Base-by-base conservation (phyloP, 2,888 invertebrate genomes). In the Tortricodes alternella region DNA sequence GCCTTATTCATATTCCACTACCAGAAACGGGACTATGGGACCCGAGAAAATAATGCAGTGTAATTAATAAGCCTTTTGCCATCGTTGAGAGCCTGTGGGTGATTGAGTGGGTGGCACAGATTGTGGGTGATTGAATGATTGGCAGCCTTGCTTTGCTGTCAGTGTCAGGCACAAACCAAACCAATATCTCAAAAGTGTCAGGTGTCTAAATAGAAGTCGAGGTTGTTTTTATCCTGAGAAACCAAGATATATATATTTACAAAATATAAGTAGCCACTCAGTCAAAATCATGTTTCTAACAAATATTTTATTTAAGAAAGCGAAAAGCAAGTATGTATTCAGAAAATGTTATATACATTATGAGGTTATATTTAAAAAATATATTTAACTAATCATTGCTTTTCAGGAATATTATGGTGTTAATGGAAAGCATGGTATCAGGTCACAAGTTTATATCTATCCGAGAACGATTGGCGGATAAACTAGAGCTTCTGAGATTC, bases 351-450 rank as follows among this genome's bases (percentile, higher is more conserved):
- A 21, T 23, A 15, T 27, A 19, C 16, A 11, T 18, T 2, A n/a
- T n/a, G 16, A 16, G 32, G 13, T 16, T 21, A 37, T 2, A n/a
- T 52, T 41, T 9, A 43, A 13, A 13, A 27, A 3, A 11, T n/a
- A n/a, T n/a, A 6, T 1, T 23, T 49, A 29, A 18, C 32, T 35
- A 5, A 52, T 8, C n/a, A 35, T 7, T 6, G 5, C 29, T 24
- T 92, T 92, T 64, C 72, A 96, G 96, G 76, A 77, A 85, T 59
- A 89, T 97, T 43, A 93, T 97, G 94, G 96, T 97, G 6, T 69
- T 94, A 63, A 90, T 96, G 92, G 94, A 96, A 79, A 97, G 97
- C 83, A 85, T 94, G 48, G 95, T 96, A 1, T 94, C 93, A 68
- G 96, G 96, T 0, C 97, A 97, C 71, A 92, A 92, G 66, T 92